These are phyloP conservation scores for Bubo scandiacus DNA, from an alignment of 2,113 vertebrate genomes.

Conservation along the genomic window DNA sequence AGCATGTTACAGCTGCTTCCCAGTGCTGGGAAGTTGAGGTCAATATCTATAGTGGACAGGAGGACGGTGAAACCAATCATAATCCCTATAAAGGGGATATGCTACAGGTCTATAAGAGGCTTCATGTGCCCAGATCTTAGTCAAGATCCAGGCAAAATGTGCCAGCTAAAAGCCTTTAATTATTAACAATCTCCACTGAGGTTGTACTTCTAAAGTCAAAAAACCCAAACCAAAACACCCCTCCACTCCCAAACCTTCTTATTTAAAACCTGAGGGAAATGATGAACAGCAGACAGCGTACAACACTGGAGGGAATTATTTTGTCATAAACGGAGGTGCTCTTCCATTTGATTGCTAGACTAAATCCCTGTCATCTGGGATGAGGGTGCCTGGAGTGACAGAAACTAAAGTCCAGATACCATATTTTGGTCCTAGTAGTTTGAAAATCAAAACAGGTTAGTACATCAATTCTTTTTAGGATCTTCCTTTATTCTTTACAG, in stretches of 20 bases:
- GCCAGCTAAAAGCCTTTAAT: not conserved
- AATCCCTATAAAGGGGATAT: not conserved
- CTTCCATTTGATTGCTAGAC: not conserved
- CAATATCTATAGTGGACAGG: not conserved
- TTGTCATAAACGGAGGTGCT: not conserved
- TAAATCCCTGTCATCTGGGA: not conserved
- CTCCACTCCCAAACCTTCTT: rapidly evolving
- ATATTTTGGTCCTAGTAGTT: not conserved
- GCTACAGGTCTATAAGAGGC: not conserved
- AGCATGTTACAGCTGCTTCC: not conserved
- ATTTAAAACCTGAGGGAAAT: not conserved
- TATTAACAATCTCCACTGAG: not conserved
- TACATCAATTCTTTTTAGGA: not conserved
- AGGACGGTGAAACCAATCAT: not conserved
- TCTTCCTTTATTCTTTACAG: not conserved
- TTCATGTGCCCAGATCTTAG: not conserved
- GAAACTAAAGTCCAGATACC: not conserved
- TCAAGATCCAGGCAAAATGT: not conserved
- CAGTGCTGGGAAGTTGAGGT: not conserved
- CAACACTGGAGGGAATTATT: not conserved
- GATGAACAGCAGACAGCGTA: not conserved
- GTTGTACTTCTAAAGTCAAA: not conserved
- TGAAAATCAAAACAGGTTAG: not conserved
- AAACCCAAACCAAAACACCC: rapidly evolving
- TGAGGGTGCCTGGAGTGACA: not conserved